Base-by-base conservation (phyloP, 2,113 vertebrate species). In the Piprites chloris region DNA sequence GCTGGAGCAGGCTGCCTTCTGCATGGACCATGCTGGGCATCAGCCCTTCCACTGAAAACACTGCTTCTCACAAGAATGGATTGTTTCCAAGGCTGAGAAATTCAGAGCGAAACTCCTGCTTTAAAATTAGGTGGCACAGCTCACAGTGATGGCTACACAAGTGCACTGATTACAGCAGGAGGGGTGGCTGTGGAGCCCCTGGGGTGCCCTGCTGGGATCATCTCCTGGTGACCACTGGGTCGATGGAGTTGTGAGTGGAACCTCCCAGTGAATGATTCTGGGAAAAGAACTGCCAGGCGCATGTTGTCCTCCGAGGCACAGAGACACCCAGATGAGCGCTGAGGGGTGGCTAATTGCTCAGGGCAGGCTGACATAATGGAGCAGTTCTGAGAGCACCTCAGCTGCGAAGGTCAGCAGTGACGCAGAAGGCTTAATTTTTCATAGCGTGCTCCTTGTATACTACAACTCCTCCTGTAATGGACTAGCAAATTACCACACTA, bases 401-500 rank as follows among this genome's bases (percentile, higher is more conserved):
- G 84, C 94, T 24, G 55, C 2, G 0, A 42, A 77, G 95, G 95
- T 91, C 96, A 91, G 78, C 77, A 4, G 66, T 91, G 92, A 95
- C 8, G 52, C 87, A 89, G 68, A 28, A 75, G 35, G 74, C 61
- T 28, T 63, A 32, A 75, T 89, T 85, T 91, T 87, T 87, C 96
- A 89, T 73, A 68, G 82, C 1, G 3, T 73, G 92, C 49, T 95
- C 94, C 69, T 68, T 79, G 88, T 41, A 35, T 49, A 78, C 85
- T 82, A 32, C 81, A 91, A n/a, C 58, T 89, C 71, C 74, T 91
- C 35, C 87, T 79, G 75, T 94, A 96, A 93, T 87, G 87, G 76
- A 85, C 93, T 76, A 53, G 92, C 87, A 94, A 96, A 94, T 94
- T 83, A 90, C 92, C 67, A 52, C 58, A 20, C 49, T 73, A 72